Percentiles rank a stretch among this genome's conserved stretches.
phyloP scores from a whole-genome alignment of 2,888 invertebrate species.

The Ochropacha duplaris region DNA sequence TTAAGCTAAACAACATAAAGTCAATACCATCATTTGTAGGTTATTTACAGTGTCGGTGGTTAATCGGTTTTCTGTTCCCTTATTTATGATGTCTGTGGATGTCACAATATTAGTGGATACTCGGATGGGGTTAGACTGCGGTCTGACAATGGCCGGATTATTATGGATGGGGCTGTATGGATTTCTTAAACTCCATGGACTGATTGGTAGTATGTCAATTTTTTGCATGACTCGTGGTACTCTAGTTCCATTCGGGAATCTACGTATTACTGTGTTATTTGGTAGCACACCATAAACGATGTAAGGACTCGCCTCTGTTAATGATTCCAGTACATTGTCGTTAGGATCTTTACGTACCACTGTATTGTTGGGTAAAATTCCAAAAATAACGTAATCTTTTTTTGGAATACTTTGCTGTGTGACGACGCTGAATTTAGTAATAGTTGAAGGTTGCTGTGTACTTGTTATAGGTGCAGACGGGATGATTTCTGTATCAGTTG shows the following conservation, averaged over 20 bases:
- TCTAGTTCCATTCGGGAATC: constrained; percentile 91
- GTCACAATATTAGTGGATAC: constrained; percentile 87
- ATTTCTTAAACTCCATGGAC: constrained; percentile 83
- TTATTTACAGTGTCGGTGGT: constrained; percentile 82
- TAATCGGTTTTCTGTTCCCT: constrained; percentile 80
- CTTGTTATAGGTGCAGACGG: constrained; percentile 34
- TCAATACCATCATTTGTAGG: constrained; percentile 80
- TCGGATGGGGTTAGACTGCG: constrained; percentile 83
- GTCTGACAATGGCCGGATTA: constrained; percentile 82
- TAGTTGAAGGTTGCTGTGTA: constrained; percentile 45
- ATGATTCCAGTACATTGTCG: constrained; percentile 85
- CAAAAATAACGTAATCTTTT: constrained; percentile 89
- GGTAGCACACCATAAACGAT: constrained; percentile 90
- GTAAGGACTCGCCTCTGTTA: constrained; percentile 87
- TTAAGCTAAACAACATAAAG: constrained; percentile 79
- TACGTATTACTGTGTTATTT: constrained; percentile 90
- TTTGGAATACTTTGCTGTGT: constrained; percentile 70
- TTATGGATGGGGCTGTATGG: constrained; percentile 84
- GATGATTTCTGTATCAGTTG: constrained; percentile 37
- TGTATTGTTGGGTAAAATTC: constrained; percentile 90
- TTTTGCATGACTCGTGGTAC: constrained; percentile 86
- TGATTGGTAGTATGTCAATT: constrained; percentile 84
- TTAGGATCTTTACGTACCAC: constrained; percentile 89
- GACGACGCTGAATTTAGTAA: constrained; percentile 43
- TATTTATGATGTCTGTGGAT: constrained; percentile 81